These are phyloP conservation scores for Zaprionus capensis DNA, from an alignment of 1,140 invertebrate genomes.

Conservation along the genomic window DNA sequence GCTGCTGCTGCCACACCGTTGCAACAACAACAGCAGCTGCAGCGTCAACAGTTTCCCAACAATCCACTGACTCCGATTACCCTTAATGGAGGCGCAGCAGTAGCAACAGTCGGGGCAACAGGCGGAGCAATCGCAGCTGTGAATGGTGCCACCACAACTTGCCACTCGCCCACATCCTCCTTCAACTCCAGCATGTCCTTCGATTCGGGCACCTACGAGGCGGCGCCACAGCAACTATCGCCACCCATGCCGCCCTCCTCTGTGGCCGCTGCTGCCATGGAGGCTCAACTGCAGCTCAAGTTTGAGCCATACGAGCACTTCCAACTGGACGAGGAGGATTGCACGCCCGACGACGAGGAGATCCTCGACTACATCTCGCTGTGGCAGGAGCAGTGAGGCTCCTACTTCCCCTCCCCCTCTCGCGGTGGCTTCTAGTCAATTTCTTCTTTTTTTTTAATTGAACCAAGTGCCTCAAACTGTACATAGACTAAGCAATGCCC, in stretches of 20 bases:
- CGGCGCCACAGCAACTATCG: constrained; percentile 68
- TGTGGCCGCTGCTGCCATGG: constrained; percentile 48
- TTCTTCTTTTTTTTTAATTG: constrained; percentile 38
- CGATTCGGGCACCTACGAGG: constrained; percentile 84
- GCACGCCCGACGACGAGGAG: constrained; percentile 95
- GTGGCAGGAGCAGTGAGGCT: constrained; percentile 90
- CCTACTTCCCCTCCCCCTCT: neutral
- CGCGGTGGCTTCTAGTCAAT: constrained; percentile 72
- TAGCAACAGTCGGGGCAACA: constrained; percentile 8
- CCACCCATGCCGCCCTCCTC: constrained; percentile 39
- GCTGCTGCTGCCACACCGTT: constrained; percentile 45
- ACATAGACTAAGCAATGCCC: constrained; percentile 52
- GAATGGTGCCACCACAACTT: constrained; percentile 4
- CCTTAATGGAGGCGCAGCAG: constrained; percentile 58
- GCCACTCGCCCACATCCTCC: constrained; percentile 91
- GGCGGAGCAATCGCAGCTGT: neutral
- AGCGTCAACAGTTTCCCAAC: constrained; percentile 68
- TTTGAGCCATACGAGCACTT: constrained; percentile 90
- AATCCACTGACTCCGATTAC: constrained; percentile 66
- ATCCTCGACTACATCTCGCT: constrained; percentile 94
- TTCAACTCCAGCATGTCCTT: constrained; percentile 90
- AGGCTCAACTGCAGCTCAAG: constrained; percentile 83
- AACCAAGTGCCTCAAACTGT: constrained; percentile 77
- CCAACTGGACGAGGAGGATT: constrained; percentile 86
- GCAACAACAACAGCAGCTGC: constrained; percentile 76